Evolutionary conservation across 1,140 invertebrate species (phyloP), one percentile per base, ranked within the genome.

Genomic region (Augochlora pura): DNA sequence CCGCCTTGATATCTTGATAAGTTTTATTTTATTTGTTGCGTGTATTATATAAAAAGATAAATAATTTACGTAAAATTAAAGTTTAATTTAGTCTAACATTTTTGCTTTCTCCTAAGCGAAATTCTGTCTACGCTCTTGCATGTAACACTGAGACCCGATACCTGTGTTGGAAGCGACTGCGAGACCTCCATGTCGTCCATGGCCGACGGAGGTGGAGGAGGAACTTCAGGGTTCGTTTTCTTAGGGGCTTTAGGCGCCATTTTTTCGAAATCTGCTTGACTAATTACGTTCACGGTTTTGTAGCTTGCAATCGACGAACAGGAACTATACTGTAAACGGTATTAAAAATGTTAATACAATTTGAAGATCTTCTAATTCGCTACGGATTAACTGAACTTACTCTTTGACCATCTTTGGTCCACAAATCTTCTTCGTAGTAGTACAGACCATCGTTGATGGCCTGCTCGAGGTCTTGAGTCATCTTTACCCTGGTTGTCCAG

Each of bases 371-470:
- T 27, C 4, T 32, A 32, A 32, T 32, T 32, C 32, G 4, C 4
- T 32, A 32, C 32, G 1, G 32, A 32, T 32, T 4, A 32, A 1
- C 7, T 27, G 14, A 76, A 70, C 84, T 90, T 86, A 92, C 92
- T 73, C 90, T 86, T 87, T 91, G 90, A 42, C 86, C 93, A 60
- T 93, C 90, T 66, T 94, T 92, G 27, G 93, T 94, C 96, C 97
- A 97, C 46, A 98, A 93, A 90, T 98, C 97, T 88, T 98, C 97
- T 93, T 99, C 98, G 90, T 99, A 99, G 89, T 98, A 97, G 89
- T 95, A 96, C 9, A 99, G 94, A 12, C 98, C 98, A 93, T 99
- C 98, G 89, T 99, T 98, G 84, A 99, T 99, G 16, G 97, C 96
- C 91, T 98, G 96, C 81, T 97, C 97, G 77, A 99, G 93, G 89